Evolutionary conservation across 2,888 invertebrate genomes (phyloP), one percentile per base, ranked within the genome.

Genomic region (Drosophila mettleri): DNA sequence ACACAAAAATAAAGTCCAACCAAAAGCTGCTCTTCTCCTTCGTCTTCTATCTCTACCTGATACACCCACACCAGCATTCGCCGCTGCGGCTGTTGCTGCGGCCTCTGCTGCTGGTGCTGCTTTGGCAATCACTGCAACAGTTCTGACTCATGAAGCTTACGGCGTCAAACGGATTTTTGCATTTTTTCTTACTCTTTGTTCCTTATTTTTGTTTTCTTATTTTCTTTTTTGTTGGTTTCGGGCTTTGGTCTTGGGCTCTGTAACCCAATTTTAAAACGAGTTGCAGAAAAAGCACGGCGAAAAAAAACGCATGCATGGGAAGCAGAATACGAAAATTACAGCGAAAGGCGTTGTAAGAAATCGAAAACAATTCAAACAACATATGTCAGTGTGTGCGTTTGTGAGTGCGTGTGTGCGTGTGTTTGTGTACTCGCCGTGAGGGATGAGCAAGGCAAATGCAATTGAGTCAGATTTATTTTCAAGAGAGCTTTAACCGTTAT

Each of bases 161-260:
- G 80, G 80, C 77, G 78, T 83, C 83, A 87, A 83, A 87, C 74
- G 86, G 84, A 87, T 83, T 87, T 86, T 86, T 86, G 84, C 84
- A 86, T 82, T 78, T 74, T 80, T 59, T 60, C 72, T 68, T 78
- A 55, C 39, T 24, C 68, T 59, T 61, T 49, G 51, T 39, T 58
- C 66, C 49, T 29, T 51, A 8, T 14, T 48, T 48, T 33, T 48
- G 48, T 20, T 29, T 46, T 67, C 61, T 41, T 41, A 24, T 43
- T 41, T 49, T 63, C 69, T 74, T 69, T 54, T 22, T 48, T 63
- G 65, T 53, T 75, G 72, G 80, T 75, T 75, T 71, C 54, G 53
- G 71, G 68, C 58, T 77, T 75, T 71, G 71, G 71, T 65, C 48
- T 75, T 71, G 74, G 79, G 78, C 76, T 62, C 69, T 78, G 82